phyloP scores from a whole-genome alignment of 2,888 invertebrate species.

The Leptothorax acervorum region DNA sequence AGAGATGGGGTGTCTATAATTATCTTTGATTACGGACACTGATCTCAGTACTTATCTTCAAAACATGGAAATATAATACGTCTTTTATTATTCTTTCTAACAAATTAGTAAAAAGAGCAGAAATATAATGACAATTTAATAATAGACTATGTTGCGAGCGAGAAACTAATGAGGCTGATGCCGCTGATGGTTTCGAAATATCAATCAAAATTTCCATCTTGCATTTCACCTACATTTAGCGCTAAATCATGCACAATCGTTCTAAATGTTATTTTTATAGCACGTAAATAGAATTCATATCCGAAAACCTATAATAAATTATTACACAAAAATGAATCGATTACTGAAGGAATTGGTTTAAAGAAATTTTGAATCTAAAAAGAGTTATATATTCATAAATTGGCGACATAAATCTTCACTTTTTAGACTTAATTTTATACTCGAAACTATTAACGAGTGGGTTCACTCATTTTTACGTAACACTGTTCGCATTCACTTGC shows the following conservation, averaged over 20 bases:
- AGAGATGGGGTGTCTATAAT: not conserved
- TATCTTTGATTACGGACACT: slow-evolving; percentile 24
- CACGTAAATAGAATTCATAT: not conserved
- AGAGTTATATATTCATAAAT: not conserved
- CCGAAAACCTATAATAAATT: not conserved
- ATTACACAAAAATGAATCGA: not conserved
- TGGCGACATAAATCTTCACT: not conserved
- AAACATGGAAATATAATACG: not conserved
- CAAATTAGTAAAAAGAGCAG: not conserved
- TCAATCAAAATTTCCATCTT: slow-evolving; percentile 11
- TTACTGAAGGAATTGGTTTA: not conserved
- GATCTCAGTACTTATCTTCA: slow-evolving; percentile 1
- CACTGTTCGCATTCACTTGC: not conserved
- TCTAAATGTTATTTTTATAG: not conserved
- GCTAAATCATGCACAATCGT: not conserved
- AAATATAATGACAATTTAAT: slow-evolving; percentile 40
- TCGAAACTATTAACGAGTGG: not conserved
- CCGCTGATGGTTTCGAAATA: slow-evolving; percentile 13
- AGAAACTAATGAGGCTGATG: slow-evolving; percentile 29
- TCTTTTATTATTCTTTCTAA: slow-evolving; percentile 16
- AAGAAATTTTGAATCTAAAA: not conserved
- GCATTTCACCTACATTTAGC: not conserved
- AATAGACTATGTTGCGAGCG: not conserved
- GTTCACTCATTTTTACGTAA: slow-evolving; percentile 21
- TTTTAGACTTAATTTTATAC: not conserved